Base-by-base conservation (phyloP, 2,797 vertebrate species). In the Odontamblyopus rebecca region DNA sequence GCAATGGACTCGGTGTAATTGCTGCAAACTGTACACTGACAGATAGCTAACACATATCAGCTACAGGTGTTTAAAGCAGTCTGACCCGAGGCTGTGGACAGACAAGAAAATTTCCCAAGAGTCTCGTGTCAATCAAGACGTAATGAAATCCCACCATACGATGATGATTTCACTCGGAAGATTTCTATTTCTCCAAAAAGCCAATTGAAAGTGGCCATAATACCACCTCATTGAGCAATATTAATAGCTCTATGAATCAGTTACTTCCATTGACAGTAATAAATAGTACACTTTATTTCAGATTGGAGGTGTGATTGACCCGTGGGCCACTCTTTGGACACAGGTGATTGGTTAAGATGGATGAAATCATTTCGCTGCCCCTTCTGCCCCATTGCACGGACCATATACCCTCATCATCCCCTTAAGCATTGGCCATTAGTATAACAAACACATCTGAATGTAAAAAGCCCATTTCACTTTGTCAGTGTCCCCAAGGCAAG, bases 321-420 rank as follows among this genome's bases (percentile, higher is more conserved):
- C 64, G 6, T 44, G 26, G 64, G 64, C 44, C 64, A 18, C 44
- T 18, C 41, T 66, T 66, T 51, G 64, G 64, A 50, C 44, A 50
- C 64, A 85, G 84, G 88, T 91, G 86, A 90, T 91, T 85, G 64
- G 62, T 80, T 61, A 82, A 90, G 89, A 92, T 90, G 74, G 80
- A 92, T 90, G 85, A 83, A 82, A 82, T 88, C 71, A 86, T 88
- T 89, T 85, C 80, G 54, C 66, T 72, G 78, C 76, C 79, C 86
- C 75, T 79, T 72, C 70, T 74, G 78, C 75, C 82, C 88, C 44
- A 72, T 82, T 83, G 74, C 84, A 88, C 35, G 76, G 85, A 71
- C 88, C 85, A 85, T 86, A 85, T 78, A 77, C 81, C 78, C 77
- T 83, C 78, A 85, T 83, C 83, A 77, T 69, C 76, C 78, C 84